Conservation (phyloP, 2,888 invertebrate species). For the Pachliopta kotzebuea region DNA sequence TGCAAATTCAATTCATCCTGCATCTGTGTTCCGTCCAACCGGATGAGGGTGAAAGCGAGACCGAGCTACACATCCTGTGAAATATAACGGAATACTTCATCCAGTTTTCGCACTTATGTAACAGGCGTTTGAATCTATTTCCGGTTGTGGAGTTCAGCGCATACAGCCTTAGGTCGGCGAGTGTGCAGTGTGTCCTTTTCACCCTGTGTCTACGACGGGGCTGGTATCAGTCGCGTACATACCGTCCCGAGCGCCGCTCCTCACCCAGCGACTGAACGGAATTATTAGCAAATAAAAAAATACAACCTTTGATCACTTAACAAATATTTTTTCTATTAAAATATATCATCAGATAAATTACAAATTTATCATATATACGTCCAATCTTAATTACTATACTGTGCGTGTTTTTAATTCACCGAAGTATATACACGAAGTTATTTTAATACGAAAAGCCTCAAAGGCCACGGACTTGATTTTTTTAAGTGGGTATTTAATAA, state of each 20-base stretch:
- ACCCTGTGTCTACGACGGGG: slow-evolving; percentile 65
- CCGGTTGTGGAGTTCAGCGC: slow-evolving; percentile 33
- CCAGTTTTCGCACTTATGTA: slow-evolving; percentile 27
- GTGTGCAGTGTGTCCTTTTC: slow-evolving; percentile 65
- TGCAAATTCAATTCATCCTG: slow-evolving; percentile 75
- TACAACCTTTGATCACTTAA: slow-evolving; percentile 1
- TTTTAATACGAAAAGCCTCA: slow-evolving; percentile 8
- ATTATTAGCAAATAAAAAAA: slow-evolving; percentile 38
- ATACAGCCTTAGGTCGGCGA: slow-evolving; percentile 45
- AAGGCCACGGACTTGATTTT: slow-evolving; percentile 8
- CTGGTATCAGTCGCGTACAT: slow-evolving; percentile 71
- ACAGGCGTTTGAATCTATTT: slow-evolving; percentile 34
- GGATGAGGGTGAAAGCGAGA: slow-evolving; percentile 67
- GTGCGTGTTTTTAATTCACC: neutral
- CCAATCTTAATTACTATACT: neutral
- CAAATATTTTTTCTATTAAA: slow-evolving; percentile 18
- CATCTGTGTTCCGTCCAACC: slow-evolving; percentile 70
- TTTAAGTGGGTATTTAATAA: slow-evolving; percentile 39
- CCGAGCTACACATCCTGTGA: slow-evolving; percentile 63
- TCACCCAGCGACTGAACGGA: slow-evolving; percentile 40
- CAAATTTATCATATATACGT: slow-evolving; percentile 1
- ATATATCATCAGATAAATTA: slow-evolving; percentile 1
- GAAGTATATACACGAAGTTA: neutral
- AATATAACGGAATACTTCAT: slow-evolving; percentile 40
- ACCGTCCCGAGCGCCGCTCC: slow-evolving; percentile 70